Evolutionary conservation across 2,888 invertebrate genomes (phyloP).

Genomic region (Koerneria pararmatus): DNA sequence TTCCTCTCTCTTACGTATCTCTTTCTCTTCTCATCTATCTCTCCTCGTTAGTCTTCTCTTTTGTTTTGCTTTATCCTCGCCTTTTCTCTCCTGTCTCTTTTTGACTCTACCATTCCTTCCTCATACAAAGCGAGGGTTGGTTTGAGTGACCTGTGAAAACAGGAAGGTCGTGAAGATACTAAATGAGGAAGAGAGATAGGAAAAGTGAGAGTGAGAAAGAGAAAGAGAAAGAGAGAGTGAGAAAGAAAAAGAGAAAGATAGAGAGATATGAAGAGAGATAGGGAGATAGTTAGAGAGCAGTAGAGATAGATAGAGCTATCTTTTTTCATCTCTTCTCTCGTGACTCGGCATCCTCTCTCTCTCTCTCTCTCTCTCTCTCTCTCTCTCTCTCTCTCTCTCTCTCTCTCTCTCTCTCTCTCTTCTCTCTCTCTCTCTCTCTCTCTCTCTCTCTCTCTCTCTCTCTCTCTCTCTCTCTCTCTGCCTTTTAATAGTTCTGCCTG

Average conservation of each 20-base stretch:
- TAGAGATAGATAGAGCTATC: background rate
- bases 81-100: too few species aligned
- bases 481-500: background rate
- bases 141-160: too few species aligned
- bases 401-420: conserved; percentile 1
- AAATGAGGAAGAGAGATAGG: conserved; percentile 4
- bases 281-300: background rate
- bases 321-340: conserved; percentile 11
- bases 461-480: background rate
- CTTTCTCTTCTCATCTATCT: background rate
- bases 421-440: background rate
- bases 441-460: background rate
- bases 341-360: too few species aligned
- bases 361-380: conserved; percentile 10
- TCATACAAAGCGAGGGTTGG: too few species aligned
- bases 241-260: conserved; percentile 2
- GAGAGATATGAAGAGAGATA: background rate
- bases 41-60: background rate
- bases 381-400: background rate
- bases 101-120: too few species aligned
- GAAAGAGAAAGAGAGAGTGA: background rate
- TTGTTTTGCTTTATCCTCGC: conserved; percentile 1
- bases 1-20: background rate
- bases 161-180: conserved; percentile 7
- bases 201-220: background rate